Evolutionary conservation across 2,888 invertebrate species (phyloP), one percentile per base, ranked within the genome.

Genomic region (Beris morrisii): DNA sequence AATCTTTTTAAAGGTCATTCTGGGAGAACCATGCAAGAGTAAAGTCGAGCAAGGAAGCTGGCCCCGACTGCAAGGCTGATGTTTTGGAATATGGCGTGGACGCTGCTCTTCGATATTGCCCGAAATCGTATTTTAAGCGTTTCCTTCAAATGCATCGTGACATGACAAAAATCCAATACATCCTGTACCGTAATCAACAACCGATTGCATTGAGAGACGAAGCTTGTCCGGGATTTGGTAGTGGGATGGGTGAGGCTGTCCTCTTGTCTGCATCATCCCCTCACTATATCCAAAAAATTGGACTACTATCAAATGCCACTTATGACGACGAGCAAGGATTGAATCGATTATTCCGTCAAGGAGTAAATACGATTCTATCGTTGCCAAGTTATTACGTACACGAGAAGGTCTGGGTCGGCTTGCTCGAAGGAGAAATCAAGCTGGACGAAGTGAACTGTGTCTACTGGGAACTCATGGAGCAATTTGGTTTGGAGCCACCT

Each of bases 401-500:
- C 30, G 9, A n/a, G n/a, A 45, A 45, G 43, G 13, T 65, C 28
- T 22, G 48, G 4, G 12, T 22, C 82, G 84, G 84, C 44, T 84
- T 89, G 1, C 88, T 88, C 77, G 82, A 84, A 0, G 88, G 88
- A 0, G 83, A 83, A 67, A 87, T 86, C 0, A 77, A 81, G 0
- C 78, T 84, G 0, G 81, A 84, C 7, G 82, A 86, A 12, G 5
- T 64, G 75, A 88, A 88, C 73, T 87, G 87, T 69, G 84, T 87
- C 74, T 88, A 85, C 83, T 88, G 87, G 86, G 82, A 82, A 66
- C 80, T 87, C 57, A 79, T 85, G 11, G 85, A 87, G 64, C 78
- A 84, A 0, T 78, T 86, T 22, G 88, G 88, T 0, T 77, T 88
- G 0, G 85, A 86, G 71, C 85, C 88, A 2, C 88, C 88, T 1